A percentile compares a stretch with the other conserved stretches of the same genome.
phyloP scores from a whole-genome alignment of 2,113 vertebrate genomes.

The Pelobates fuscus region DNA sequence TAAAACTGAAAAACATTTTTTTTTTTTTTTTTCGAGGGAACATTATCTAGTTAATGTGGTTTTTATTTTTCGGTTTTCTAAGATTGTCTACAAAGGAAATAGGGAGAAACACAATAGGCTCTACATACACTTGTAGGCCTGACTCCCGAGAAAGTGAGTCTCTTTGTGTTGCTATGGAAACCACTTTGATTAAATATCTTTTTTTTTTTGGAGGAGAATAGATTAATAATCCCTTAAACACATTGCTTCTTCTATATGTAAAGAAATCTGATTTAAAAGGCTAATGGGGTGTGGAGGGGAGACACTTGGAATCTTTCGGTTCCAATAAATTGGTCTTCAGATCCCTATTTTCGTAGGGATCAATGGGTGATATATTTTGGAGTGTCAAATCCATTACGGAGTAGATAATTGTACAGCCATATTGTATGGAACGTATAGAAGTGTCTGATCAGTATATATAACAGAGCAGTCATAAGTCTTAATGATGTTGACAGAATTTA shows the following conservation, averaged over 20 bases:
- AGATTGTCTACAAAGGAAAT: background rate
- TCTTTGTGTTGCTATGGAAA: slow-evolving; percentile 39
- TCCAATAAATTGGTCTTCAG: no score
- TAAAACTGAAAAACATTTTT: background rate
- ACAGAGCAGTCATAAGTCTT: background rate
- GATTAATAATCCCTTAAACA: slow-evolving; percentile 26
- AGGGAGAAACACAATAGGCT: slow-evolving; percentile 2
- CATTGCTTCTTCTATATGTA: slow-evolving; percentile 39
- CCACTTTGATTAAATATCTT: background rate
- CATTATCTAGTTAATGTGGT: background rate
- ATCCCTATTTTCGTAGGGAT: no score
- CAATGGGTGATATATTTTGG: no score
- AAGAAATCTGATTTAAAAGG: slow-evolving; percentile 6
- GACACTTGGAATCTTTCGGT: no score
- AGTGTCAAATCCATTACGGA: no score
- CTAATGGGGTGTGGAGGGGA: no score
- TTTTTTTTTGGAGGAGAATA: background rate
- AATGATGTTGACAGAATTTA: background rate
- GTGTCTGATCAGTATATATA: no score
- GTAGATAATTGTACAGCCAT: no score
- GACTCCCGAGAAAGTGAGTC: background rate
- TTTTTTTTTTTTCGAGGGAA: background rate
- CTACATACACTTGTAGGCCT: background rate
- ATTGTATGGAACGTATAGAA: no score
- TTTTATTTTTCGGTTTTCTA: no score